Evolutionary conservation across 64 coral and sea anemone species (phyloP).

Genomic region (Platygyra sinensis): DNA sequence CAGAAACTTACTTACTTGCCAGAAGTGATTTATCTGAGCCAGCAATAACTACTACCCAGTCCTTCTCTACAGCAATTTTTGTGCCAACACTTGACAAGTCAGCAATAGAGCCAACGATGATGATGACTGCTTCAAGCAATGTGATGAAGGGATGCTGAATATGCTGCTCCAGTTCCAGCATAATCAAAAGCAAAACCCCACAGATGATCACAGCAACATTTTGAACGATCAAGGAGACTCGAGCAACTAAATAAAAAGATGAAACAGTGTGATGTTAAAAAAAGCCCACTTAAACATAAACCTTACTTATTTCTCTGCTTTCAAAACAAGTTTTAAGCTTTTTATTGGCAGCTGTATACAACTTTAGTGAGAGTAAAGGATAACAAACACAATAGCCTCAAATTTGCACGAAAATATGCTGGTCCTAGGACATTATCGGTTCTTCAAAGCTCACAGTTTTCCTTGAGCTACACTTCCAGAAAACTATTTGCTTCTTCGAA

Average conservation of each 20-base stretch:
- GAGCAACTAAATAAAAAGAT: constrained; percentile 69
- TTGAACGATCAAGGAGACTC: constrained; percentile 77
- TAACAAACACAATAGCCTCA: too few species aligned
- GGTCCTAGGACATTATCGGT: too few species aligned
- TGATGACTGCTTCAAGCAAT: constrained; percentile 54
- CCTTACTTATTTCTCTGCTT: too few species aligned
- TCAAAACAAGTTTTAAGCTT: too few species aligned
- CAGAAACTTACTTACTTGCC: constrained; percentile 65
- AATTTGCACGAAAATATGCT: too few species aligned
- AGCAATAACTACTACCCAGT: constrained; percentile 96
- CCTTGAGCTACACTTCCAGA: too few species aligned
- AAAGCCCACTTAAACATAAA: too few species aligned
- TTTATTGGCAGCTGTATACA: too few species aligned
- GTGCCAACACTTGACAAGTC: constrained; percentile 88
- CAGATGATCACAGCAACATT: constrained; percentile 90
- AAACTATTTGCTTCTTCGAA: too few species aligned
- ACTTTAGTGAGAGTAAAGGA: too few species aligned
- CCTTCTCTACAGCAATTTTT: constrained; percentile 90
- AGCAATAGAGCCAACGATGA: constrained; percentile 83
- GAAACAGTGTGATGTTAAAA: neutral
- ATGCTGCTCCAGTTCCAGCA: constrained; percentile 34
- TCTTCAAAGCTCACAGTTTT: too few species aligned
- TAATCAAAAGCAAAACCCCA: constrained; percentile 75
- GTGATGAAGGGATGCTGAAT: constrained; percentile 22
- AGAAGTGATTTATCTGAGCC: constrained; percentile 69